These are phyloP conservation scores for Geotrypetes seraphini DNA, from an alignment of 2,797 vertebrate species.

Conservation along the genomic window DNA sequence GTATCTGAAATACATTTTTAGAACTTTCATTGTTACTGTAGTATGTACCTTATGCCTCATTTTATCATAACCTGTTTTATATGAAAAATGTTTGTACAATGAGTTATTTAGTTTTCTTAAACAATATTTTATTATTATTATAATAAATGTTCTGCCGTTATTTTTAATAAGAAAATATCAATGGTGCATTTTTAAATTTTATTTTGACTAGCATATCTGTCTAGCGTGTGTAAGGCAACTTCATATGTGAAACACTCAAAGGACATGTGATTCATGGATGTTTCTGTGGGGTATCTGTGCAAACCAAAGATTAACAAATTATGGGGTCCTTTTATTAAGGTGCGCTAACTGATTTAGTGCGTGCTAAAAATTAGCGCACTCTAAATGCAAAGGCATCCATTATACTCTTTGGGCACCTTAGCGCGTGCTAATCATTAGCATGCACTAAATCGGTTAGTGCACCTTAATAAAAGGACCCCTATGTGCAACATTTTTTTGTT, in stretches of 20 bases:
- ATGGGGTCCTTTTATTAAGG: no score
- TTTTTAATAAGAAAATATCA: conserved; percentile 26
- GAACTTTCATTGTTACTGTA: conserved; percentile 54
- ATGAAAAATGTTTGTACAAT: conserved; percentile 49
- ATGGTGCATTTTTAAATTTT: conserved; percentile 23
- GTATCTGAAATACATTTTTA: conserved; percentile 36
- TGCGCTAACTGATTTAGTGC: no score
- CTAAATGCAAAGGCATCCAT: no score
- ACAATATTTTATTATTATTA: conserved; percentile 35
- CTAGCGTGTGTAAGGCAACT: conserved; percentile 22
- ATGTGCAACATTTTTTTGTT: conserved; percentile 35
- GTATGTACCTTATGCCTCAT: conserved; percentile 47
- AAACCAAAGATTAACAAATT: conserved; percentile 46
- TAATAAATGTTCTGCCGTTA: conserved; percentile 32
- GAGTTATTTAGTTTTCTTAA: conserved; percentile 52
- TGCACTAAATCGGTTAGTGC: no score
- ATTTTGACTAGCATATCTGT: conserved; percentile 29
- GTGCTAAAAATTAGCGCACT: no score
- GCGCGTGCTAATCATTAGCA: no score
- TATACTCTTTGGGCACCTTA: no score
- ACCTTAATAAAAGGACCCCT: no score
- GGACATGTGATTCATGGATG: conserved; percentile 15
- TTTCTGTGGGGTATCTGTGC: conserved; percentile 19
- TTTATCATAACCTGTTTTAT: conserved; percentile 54
- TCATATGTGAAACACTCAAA: conserved; percentile 31